Conservation (phyloP, 2,888 invertebrate genomes). For the Ochropleura plecta region DNA sequence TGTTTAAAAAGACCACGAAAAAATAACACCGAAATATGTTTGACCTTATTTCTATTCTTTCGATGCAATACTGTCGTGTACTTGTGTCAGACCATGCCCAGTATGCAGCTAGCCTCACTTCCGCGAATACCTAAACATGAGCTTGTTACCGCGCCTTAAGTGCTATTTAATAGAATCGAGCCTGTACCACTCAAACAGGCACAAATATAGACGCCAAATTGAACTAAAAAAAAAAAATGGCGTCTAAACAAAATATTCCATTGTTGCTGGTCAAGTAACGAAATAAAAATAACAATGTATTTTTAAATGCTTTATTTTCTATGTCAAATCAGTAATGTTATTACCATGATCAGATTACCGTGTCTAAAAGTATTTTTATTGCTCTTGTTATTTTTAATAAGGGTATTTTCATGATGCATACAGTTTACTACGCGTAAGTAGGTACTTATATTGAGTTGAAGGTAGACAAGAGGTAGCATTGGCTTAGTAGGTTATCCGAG, state of each 20-base stretch:
- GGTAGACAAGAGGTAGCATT: background rate
- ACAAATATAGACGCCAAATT: background rate
- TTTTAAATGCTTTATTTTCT: background rate
- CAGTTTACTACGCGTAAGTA: background rate
- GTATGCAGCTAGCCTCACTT: no score
- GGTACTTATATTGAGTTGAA: background rate
- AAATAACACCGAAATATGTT: no score
- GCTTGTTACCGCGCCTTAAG: no score
- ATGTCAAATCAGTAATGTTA: slow-evolving; percentile 20
- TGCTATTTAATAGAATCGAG: no score
- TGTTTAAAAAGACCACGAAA: no score
- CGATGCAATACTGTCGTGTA: no score
- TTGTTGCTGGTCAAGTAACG: background rate
- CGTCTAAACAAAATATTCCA: background rate
- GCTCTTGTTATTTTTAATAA: background rate
- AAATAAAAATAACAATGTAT: slow-evolving; percentile 18
- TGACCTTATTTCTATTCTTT: no score
- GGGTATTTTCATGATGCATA: background rate
- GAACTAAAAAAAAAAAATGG: background rate
- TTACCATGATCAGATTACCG: slow-evolving; percentile 27
- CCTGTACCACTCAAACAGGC: background rate
- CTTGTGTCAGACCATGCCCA: no score
- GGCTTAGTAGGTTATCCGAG: background rate
- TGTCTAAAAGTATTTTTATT: background rate
- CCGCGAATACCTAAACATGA: no score